Evolutionary conservation across 2,113 vertebrate genomes (phyloP).

Genomic region (chimpanzee (Pan troglodytes)): NHGRI_mPanTro3-v2.1_pri NC_072411.2:117174001-117174500

Average conservation of each 20-base stretch:
- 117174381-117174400: not conserved
- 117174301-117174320: not conserved
- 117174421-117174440: not conserved
- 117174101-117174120: not conserved
- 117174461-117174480: not conserved
- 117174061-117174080: conserved; percentile 32
- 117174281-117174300: conserved; percentile 1
- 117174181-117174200: not conserved
- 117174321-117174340: not conserved
- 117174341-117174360: not conserved
- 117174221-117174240: not conserved
- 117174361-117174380: not conserved
- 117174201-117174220: not conserved
- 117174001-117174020: not conserved
- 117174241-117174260: not conserved
- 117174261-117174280: not conserved
- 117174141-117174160: not conserved
- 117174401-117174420: conserved; percentile 1
- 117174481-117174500: conserved; percentile 4
- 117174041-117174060: not conserved
- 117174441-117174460: not conserved
- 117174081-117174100: conserved; percentile 36
- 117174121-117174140: not conserved
- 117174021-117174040: conserved; percentile 31
- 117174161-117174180: conserved; percentile 19